Evolutionary conservation across 2,797 vertebrate species (phyloP).

Genomic region (Lutjanus campechanus): DNA sequence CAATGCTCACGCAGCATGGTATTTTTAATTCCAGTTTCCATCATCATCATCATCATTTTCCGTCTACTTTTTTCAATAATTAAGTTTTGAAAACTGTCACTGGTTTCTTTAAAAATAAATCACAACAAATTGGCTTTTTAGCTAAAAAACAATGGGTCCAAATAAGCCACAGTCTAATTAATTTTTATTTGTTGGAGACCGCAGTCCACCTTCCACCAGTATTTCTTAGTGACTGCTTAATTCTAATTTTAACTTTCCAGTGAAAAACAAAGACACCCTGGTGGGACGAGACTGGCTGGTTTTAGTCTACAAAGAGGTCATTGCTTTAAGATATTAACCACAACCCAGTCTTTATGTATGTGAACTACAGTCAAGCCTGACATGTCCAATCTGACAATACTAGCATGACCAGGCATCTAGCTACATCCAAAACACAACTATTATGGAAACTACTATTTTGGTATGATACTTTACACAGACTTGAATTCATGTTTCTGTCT

Average conservation of each 20-base stretch:
- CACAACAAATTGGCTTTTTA: neutral
- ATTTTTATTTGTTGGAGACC: neutral
- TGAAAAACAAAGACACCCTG: slow-evolving; percentile 20
- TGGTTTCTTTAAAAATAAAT: neutral
- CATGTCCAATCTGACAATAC: slow-evolving; percentile 33
- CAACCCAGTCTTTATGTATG: slow-evolving; percentile 18
- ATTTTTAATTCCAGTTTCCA: neutral
- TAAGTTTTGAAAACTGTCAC: neutral
- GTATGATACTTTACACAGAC: slow-evolving; percentile 42
- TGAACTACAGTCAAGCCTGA: slow-evolving; percentile 18
- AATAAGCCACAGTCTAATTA: neutral
- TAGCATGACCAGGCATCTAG: slow-evolving; percentile 16
- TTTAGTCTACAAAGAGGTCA: slow-evolving; percentile 18
- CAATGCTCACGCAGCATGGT: neutral
- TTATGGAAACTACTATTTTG: slow-evolving; percentile 57
- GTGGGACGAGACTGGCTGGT: slow-evolving; percentile 14
- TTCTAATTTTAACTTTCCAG: slow-evolving; percentile 19
- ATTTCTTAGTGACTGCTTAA: slow-evolving; percentile 18
- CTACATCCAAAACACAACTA: slow-evolving; percentile 47
- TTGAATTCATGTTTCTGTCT: slow-evolving; percentile 44
- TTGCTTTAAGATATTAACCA: slow-evolving; percentile 23
- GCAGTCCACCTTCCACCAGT: neutral
- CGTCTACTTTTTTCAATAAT: neutral
- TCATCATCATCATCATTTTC: neutral
- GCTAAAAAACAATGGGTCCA: neutral